Conservation (phyloP, 2,888 invertebrate genomes). For the Leucoma salicis region DNA sequence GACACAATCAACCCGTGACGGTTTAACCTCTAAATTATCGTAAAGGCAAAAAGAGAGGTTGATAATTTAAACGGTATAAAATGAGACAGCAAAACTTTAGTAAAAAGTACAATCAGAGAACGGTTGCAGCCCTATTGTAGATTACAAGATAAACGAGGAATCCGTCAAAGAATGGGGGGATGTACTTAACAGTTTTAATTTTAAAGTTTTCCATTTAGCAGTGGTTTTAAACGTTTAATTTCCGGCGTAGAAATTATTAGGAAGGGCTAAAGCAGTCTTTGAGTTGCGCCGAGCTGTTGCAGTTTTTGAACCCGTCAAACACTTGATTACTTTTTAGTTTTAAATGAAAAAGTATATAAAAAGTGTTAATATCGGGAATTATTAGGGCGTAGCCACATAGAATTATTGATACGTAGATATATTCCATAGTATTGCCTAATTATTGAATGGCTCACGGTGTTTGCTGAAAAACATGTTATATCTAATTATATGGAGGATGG, state of each 20-base stretch:
- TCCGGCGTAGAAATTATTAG: constrained; percentile 68
- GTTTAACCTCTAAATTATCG: constrained; percentile 13
- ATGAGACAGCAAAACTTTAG: constrained; percentile 17
- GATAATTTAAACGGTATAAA: constrained; percentile 22
- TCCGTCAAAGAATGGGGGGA: constrained; percentile 56
- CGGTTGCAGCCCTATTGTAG: constrained; percentile 43
- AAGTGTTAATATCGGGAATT: too few species aligned
- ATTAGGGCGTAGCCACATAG: too few species aligned
- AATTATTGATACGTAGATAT: too few species aligned
- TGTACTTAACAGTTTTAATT: constrained; percentile 68
- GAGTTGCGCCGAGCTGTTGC: constrained; percentile 37
- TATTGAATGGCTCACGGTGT: too few species aligned
- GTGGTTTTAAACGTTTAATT: constrained; percentile 68
- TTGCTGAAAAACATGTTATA: too few species aligned
- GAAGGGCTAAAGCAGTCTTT: constrained; percentile 59
- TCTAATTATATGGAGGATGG: too few species aligned
- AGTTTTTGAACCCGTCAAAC: constrained; percentile 20
- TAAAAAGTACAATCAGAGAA: constrained; percentile 38
- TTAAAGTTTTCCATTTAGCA: constrained; percentile 64
- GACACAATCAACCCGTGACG: too few species aligned
- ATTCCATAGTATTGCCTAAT: too few species aligned
- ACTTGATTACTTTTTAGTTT: constrained; percentile 13
- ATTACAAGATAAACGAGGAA: constrained; percentile 54
- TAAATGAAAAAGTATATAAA: not conserved
- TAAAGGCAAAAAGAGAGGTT: constrained; percentile 23